Base-by-base conservation (phyloP, 1,140 invertebrate genomes). In the Globodera ellingtonae region DNA sequence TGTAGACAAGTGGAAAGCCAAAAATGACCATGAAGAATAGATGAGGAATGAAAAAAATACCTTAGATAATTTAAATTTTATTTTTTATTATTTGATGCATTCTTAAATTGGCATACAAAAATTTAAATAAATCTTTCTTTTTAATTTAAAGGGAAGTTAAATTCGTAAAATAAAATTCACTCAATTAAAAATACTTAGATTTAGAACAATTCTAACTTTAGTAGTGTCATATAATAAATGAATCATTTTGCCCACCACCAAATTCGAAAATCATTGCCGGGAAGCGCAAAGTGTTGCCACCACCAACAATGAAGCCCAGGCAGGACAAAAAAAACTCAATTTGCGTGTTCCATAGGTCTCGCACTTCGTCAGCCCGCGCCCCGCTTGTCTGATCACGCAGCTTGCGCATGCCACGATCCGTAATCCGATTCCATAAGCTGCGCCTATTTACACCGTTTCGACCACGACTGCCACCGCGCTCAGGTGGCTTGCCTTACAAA, bases 241-340 rank as follows among this genome's bases (percentile, higher is more conserved):
- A 0, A 13, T 62, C 56, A 62, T 62, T 52, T 62, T 62, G 15
- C 56, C 18, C 75, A 66, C 75, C 66, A 10, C 50, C 75, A 46
- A 71, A 72, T 52, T 77, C 75, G 47, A 77, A 77, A 66, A 77
- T 77, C 86, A 85, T 88, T 56, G 88, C 83, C 24, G 87, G 87
- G 72, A 89, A 89, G 35, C 88, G 73, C 15, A 89, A 44, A 7
- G 84, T 89, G 72, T 88, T 89, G 6, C 88, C 87, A 18, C 89
- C 87, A 8, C 87, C 87, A n/a, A 89, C 84, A 62, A 89, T 89
- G 65, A 89, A 89, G 10, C 88, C 87, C 15, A 89, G 82, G 75
- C 86, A 89, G 10, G 89, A 84, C 7, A 88, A 65, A 78, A 89
- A 89, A 79, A 88, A 88, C 59, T 89, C 88, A 46, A 87, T 86